These are phyloP conservation scores for Brachynemurus nebulosus DNA, from an alignment of 2,888 invertebrate species.

Conservation along the genomic window DNA sequence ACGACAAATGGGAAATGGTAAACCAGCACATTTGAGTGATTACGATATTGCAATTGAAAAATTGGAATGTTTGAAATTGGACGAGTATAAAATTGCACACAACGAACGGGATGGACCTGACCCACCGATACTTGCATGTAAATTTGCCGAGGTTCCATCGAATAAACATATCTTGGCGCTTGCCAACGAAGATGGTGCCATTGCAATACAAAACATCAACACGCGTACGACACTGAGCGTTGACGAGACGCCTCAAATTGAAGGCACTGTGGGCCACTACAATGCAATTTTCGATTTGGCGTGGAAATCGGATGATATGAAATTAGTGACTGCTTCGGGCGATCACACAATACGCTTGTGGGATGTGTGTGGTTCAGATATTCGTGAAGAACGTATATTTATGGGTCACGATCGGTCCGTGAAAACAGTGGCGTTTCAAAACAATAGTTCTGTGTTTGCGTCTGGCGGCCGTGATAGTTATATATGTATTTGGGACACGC, in stretches of 20 bases:
- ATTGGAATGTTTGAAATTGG: slow-evolving; percentile 44
- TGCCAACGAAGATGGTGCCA: slow-evolving; percentile 74
- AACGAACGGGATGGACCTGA: slow-evolving; percentile 42
- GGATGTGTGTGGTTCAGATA: slow-evolving; percentile 42
- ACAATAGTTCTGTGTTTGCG: slow-evolving; percentile 59
- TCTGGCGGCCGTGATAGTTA: slow-evolving; percentile 81
- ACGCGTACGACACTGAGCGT: neutral
- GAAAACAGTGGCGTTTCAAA: slow-evolving; percentile 64
- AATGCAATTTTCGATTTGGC: slow-evolving; percentile 85
- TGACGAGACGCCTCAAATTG: neutral
- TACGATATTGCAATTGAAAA: slow-evolving; percentile 51
- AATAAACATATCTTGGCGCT: slow-evolving; percentile 61
- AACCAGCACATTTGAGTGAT: slow-evolving; percentile 23
- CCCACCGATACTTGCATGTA: slow-evolving; percentile 67
- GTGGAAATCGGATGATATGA: slow-evolving; percentile 67
- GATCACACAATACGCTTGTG: slow-evolving; percentile 73
- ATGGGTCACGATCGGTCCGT: slow-evolving; percentile 68
- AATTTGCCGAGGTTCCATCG: slow-evolving; percentile 51
- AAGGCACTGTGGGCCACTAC: slow-evolving; percentile 40
- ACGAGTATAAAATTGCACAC: slow-evolving; percentile 39
- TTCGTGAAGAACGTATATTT: slow-evolving; percentile 42
- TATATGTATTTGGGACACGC: slow-evolving; percentile 73
- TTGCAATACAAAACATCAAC: slow-evolving; percentile 39
- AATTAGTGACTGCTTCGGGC: slow-evolving; percentile 71
- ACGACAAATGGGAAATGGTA: slow-evolving; percentile 22